phyloP scores from a whole-genome alignment of 2,113 vertebrate species.

The Phalacrocorax carbo region DNA sequence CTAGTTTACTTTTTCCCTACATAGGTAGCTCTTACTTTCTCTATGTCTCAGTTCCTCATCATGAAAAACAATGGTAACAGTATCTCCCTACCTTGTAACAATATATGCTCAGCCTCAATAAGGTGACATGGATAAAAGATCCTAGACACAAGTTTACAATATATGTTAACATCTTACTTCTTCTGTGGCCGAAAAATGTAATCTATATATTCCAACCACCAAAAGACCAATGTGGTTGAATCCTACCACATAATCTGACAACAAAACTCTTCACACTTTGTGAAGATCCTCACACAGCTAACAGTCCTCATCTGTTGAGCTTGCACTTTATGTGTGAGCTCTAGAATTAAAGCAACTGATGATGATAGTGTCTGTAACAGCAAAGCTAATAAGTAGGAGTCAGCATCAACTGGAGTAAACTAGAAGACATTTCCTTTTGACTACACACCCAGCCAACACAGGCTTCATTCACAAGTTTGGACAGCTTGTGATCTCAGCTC shows the following conservation, averaged over 20 bases:
- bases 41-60: background rate
- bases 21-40: background rate
- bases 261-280: background rate
- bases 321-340: background rate
- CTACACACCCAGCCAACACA: background rate
- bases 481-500: background rate
- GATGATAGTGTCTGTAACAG: background rate
- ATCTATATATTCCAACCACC: background rate
- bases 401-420: background rate
- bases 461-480: background rate
- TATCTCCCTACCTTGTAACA: background rate
- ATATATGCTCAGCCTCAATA: background rate
- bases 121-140: background rate
- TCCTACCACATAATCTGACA: background rate
- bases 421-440: background rate
- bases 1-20: background rate
- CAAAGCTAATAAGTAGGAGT: background rate
- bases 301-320: background rate
- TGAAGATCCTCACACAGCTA: background rate
- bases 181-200: background rate
- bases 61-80: background rate
- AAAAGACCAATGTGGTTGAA: background rate
- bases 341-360: background rate
- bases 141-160: background rate
- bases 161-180: background rate